Conservation (phyloP, 2,888 invertebrate species). For the Lomographa bimaculata region DNA sequence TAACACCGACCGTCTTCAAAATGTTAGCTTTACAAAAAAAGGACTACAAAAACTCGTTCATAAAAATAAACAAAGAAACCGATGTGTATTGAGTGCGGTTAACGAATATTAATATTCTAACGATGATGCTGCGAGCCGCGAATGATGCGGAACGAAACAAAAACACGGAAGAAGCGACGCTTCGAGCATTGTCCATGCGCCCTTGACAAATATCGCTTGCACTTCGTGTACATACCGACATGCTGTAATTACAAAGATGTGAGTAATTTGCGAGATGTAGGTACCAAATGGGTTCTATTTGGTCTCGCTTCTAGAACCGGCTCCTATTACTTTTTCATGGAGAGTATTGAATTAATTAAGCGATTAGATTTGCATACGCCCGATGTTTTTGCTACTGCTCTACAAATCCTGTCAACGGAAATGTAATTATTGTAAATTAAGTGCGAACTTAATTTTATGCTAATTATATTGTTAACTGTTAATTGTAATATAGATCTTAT, state of each 20-base stretch:
- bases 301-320: constrained; percentile 41
- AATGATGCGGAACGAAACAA: constrained; percentile 68
- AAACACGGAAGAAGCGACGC: constrained; percentile 70
- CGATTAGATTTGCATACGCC: constrained; percentile 42
- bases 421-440: constrained; percentile 12
- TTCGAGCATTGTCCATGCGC: constrained; percentile 65
- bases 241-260: constrained; percentile 28
- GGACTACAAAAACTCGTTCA: constrained; percentile 43
- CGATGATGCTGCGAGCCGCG: constrained; percentile 55
- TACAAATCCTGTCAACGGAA: constrained; percentile 19
- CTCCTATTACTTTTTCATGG: constrained; percentile 46
- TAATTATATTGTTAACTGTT: too few relatives aligned
- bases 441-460: too few relatives aligned
- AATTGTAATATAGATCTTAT: too few relatives aligned
- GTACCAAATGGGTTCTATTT: constrained; percentile 44
- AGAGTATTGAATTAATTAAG: constrained; percentile 51
- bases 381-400: constrained; percentile 30
- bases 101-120: constrained; percentile 74
- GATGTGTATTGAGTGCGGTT: constrained; percentile 42
- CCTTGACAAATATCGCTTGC: constrained; percentile 59
- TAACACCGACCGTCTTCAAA: constrained; percentile 32
- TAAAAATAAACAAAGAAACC: constrained; percentile 53
- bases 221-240: constrained; percentile 18
- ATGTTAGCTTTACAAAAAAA: constrained; percentile 44
- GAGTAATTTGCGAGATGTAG: constrained; percentile 34